These are phyloP conservation scores for Apamea anceps DNA, from an alignment of 2,888 invertebrate species.

Conservation along the genomic window DNA sequence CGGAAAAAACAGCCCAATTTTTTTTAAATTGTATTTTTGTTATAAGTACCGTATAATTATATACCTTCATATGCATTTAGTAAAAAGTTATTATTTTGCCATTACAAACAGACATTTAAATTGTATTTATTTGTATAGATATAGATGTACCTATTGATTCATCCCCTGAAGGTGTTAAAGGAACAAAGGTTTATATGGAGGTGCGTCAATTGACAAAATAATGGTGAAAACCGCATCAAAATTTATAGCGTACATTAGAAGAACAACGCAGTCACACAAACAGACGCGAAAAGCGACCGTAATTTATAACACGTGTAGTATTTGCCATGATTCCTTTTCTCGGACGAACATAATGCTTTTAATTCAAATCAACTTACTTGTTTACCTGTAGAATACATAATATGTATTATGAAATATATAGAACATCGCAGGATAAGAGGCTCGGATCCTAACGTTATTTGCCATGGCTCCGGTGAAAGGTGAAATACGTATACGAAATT, in stretches of 20 bases:
- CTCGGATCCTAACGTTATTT: slow-evolving; percentile 36
- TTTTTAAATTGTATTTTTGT: no score
- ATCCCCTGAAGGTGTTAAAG: not conserved
- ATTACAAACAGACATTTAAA: no score
- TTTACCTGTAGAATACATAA: slow-evolving; percentile 14
- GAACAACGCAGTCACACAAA: not conserved
- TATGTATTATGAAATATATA: not conserved
- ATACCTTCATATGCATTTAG: not conserved
- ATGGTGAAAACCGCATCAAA: not conserved
- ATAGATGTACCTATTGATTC: no score
- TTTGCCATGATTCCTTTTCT: not conserved
- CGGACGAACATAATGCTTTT: not conserved
- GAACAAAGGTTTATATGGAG: not conserved
- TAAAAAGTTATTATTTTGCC: no score
- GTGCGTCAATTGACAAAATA: not conserved
- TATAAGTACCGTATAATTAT: no score
- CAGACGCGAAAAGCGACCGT: not conserved
- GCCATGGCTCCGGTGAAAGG: slow-evolving; percentile 42
- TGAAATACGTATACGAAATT: slow-evolving; percentile 49
- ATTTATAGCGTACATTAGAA: not conserved
- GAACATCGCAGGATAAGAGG: slow-evolving; percentile 32
- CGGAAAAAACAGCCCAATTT: not conserved
- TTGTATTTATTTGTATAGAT: no score
- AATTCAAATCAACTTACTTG: not conserved
- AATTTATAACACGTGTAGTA: not conserved